Percentiles rank a stretch among this genome's conserved stretches.
Evolutionary conservation across 2,888 invertebrate species (phyloP).

Genomic region (Euspilapteryx auroguttella): DNA sequence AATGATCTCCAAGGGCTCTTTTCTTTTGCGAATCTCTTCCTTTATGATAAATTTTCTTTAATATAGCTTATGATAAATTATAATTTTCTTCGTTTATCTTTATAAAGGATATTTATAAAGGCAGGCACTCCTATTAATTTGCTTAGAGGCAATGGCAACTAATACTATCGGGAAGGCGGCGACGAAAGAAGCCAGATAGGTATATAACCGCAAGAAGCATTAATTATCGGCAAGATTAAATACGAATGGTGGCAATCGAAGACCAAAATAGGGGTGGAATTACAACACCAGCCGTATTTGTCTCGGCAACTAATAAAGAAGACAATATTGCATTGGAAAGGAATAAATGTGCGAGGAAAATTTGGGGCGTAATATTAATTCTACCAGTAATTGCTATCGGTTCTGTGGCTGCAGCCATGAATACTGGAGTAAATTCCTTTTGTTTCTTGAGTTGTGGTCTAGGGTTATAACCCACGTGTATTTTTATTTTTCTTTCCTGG

Average conservation of each 20-base stretch:
- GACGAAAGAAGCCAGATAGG: no score
- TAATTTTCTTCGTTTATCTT: no score
- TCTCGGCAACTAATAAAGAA: conserved; percentile 57
- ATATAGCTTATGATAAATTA: no score
- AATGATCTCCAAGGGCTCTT: no score
- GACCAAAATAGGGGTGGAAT: conserved; percentile 36
- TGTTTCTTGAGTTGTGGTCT: conserved; percentile 58
- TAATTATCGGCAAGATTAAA: conserved; percentile 52
- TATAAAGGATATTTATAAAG: no score
- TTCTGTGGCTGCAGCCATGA: conserved; percentile 55
- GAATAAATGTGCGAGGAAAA: conserved; percentile 57
- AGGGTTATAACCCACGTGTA: conserved; percentile 47
- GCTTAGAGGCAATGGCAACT: no score
- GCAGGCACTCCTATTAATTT: no score
- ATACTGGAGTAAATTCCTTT: conserved; percentile 54
- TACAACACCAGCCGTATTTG: conserved; percentile 46
- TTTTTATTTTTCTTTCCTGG: conserved; percentile 54
- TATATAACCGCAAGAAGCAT: conserved; percentile 31
- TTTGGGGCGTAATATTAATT: conserved; percentile 61
- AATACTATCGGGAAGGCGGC: no score
- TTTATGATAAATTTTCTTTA: no score
- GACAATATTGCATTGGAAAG: conserved; percentile 61
- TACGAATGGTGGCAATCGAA: conserved; percentile 45
- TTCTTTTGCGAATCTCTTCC: no score
- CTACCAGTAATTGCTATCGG: conserved; percentile 60